These are phyloP conservation scores for Bradynema listronoti DNA, from an alignment of 1,140 invertebrate species.

Conservation along the genomic window DNA sequence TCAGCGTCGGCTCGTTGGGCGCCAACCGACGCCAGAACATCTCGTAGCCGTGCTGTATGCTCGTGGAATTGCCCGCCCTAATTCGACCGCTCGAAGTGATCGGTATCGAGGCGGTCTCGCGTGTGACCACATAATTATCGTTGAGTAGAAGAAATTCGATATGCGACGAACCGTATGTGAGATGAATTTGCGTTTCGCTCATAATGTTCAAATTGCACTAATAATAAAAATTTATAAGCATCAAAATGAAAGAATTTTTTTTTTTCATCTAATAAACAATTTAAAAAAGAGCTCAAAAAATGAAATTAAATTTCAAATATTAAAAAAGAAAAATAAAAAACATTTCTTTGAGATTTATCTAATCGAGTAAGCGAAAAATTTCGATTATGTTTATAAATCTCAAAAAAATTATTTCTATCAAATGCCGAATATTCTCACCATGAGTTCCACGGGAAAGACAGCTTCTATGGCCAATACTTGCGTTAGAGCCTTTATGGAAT, in stretches of 20 bases:
- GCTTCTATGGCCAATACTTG: conserved; percentile 20
- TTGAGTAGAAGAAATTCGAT: conserved; percentile 29
- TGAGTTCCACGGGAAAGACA: conserved; percentile 20
- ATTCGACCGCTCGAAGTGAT: too few species aligned
- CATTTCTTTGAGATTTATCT: too few species aligned
- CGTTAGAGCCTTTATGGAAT: conserved; percentile 18
- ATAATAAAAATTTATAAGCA: conserved; percentile 8
- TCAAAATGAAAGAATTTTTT: not conserved
- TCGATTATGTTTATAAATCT: too few species aligned
- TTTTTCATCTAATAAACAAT: not conserved
- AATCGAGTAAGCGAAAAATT: too few species aligned
- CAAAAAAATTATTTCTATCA: not conserved
- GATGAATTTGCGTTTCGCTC: conserved; percentile 16
- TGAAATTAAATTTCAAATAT: too few species aligned
- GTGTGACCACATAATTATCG: conserved; percentile 28
- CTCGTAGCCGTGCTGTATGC: not conserved
- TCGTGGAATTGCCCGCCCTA: too few species aligned
- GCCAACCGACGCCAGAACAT: not conserved
- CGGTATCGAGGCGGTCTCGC: conserved; percentile 17
- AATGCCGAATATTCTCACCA: conserved; percentile 5
- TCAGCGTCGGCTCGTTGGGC: conserved; percentile 11
- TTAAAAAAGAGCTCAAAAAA: too few species aligned
- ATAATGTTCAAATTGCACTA: conserved; percentile 21
- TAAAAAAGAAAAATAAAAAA: too few species aligned
- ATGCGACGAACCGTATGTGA: conserved; percentile 16